These are phyloP conservation scores for Isaurus tuberculatus DNA, from an alignment of 92 coral and sea anemone genomes.

Conservation along the genomic window DNA sequence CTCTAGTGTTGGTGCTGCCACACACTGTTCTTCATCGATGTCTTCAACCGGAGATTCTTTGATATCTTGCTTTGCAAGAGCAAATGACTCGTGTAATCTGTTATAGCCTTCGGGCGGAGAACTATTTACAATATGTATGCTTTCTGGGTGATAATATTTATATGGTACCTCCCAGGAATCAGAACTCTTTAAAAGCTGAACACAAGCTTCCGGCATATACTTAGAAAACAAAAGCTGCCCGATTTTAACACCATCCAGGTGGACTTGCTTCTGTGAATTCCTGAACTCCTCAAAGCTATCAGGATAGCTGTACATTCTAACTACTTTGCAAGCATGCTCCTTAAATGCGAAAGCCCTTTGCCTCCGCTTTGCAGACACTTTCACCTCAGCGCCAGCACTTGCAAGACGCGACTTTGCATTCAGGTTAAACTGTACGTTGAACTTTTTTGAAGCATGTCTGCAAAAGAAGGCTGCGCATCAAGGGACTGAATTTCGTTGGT, in stretches of 20 bases:
- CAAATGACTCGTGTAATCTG: conserved; percentile 34
- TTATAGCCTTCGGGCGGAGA: conserved; percentile 35
- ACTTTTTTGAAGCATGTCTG: conserved; percentile 57
- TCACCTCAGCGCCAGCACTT: conserved; percentile 49
- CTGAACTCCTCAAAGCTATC: conserved; percentile 48
- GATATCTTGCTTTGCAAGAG: not conserved
- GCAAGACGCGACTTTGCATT: conserved; percentile 60
- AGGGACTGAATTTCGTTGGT: conserved; percentile 62
- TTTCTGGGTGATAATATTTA: conserved; percentile 40
- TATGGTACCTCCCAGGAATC: conserved; percentile 55
- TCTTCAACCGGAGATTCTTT: conserved; percentile 44
- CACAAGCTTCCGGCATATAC: conserved; percentile 57
- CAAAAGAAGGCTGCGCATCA: conserved; percentile 65
- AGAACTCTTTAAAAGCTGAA: conserved; percentile 29
- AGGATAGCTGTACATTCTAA: conserved; percentile 18
- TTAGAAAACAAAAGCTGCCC: conserved; percentile 64
- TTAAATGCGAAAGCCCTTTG: conserved; percentile 41
- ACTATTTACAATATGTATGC: conserved; percentile 40
- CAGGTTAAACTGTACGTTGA: conserved; percentile 60
- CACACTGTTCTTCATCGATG: conserved; percentile 36
- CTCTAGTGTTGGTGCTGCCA: not conserved
- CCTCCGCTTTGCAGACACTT: conserved; percentile 53
- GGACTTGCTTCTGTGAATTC: conserved; percentile 47
- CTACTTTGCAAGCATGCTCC: conserved; percentile 26
- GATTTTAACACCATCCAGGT: conserved; percentile 47